phyloP scores from a whole-genome alignment of 2,113 vertebrate genomes.

The Neolamprologus ventralis region DNA sequence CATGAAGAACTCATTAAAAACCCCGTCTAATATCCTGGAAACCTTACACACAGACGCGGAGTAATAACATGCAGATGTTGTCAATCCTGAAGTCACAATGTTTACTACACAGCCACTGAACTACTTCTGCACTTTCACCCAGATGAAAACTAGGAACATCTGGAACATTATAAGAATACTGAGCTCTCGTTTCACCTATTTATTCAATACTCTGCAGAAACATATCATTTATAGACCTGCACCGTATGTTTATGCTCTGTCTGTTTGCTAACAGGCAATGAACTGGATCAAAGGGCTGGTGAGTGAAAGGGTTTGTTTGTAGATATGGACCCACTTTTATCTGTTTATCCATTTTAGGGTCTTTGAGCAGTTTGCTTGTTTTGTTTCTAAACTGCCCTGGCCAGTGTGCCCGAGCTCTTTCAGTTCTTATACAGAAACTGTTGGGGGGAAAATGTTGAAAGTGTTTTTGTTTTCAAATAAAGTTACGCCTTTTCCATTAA shows the following conservation, averaged over 20 bases:
- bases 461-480: neutral
- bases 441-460: accelerated
- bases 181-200: neutral
- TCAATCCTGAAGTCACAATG: neutral
- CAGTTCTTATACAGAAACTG: neutral
- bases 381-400: neutral
- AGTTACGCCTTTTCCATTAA: neutral
- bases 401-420: neutral
- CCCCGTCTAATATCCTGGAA: neutral
- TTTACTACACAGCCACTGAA: neutral
- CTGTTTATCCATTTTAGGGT: accelerated
- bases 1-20: neutral
- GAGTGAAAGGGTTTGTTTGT: neutral
- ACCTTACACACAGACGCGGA: neutral
- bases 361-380: neutral
- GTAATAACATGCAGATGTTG: conserved; percentile 28
- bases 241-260: neutral
- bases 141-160: neutral
- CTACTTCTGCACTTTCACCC: neutral
- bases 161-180: neutral
- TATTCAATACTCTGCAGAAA: neutral
- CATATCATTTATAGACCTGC: neutral
- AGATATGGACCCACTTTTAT: accelerated
- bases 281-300: neutral
- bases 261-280: neutral